Base-by-base conservation (phyloP, 2,113 vertebrate genomes). In the Sporophila hypoxantha region DNA sequence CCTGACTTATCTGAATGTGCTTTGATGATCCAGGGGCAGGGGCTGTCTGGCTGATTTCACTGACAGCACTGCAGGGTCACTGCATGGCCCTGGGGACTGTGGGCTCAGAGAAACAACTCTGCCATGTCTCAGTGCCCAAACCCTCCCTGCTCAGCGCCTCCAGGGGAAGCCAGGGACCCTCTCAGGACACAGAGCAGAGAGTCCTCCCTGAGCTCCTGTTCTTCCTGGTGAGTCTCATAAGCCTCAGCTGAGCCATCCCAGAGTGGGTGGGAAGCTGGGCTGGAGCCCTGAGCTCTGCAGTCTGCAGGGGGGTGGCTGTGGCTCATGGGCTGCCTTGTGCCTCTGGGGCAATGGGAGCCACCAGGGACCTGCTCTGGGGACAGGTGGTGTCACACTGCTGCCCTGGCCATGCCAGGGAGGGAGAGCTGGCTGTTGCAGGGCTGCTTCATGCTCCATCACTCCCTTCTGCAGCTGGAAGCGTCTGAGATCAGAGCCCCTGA, bases 221-320 rank as follows among this genome's bases (percentile, higher is more conserved):
- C n/a, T 9, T 47, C 9, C 3, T 44, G 41, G 50, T 2, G 12
- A 50, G 19, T n/a, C 64, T 79, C 4, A 5, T 1, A 13, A 62
- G 77, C 20, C 30, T 70, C 49, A 55, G 62, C 47, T 27, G 23
- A 44, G 19, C n/a, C 55, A 26, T 53, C 39, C 41, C 20, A 1
- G 18, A 20, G 23, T 30, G 53, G 44, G 29, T 7, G 46, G 66
- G 56, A 34, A 60, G 18, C 16, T 36, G 62, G 20, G 29, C 44
- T 2, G 8, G 25, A 47, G 19, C 8, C 23, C 34, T 15, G 68
- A 30, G 29, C 34, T 13, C 20, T 7, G 21, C 25, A 14, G 1
- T 19, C 12, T 62, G 42, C 32, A 49, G 59, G 2, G 0, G 2
- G 67, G 37, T 0, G 4, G 23, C 13, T 44, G 42, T 34, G 44